Base-by-base conservation (phyloP, 2,888 invertebrate genomes). In the Seira sanloemensis region DNA sequence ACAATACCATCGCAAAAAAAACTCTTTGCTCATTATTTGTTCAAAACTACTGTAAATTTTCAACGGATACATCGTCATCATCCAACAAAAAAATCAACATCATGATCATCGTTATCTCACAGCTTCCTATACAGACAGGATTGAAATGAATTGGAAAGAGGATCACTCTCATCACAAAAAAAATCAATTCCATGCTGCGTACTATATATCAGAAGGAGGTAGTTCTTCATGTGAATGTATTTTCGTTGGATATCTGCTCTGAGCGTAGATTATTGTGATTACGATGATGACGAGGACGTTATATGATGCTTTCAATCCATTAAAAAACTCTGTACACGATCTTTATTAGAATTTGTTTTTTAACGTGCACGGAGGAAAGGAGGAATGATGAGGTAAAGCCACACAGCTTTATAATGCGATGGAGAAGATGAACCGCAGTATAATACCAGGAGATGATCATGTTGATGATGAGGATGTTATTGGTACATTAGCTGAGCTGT, bases 21-120 rank as follows among this genome's bases (percentile, higher is more conserved):
- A 62, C 2, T 21, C 23, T n/a, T 58, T 9, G 16, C 2, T 62
- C 21, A 62, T 62, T 62, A 62, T 62, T 62, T 62, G 62, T 62
- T 62, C 62, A 62, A 62, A 62, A 23, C 62, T 21, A 21, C 62
- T 62, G 62, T n/a, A 62, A 62, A 62, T 21, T 21, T 62, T 54
- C 71, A 68, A 75, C 58, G 75, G 65, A 72, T 72, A 77, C 82
- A 77, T 76, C 71, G 54, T 82, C 76, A 66, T 82, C 82, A 62
- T 62, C 62, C 62, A 62, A 62, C 21, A 62, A 62, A 21, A 62
- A 62, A 62, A 62, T 62, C 62, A 21, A 21, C 21, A 62, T n/a
- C n/a, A n/a, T 62, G 62, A 62, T 62, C 62, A 62, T 62, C 65
- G 69, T 75, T 19, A 82, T 69, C 62, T 62, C 21, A 1, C n/a